Base-by-base conservation (phyloP, 2,113 vertebrate species). In the Pomatostomus ruficeps region DNA sequence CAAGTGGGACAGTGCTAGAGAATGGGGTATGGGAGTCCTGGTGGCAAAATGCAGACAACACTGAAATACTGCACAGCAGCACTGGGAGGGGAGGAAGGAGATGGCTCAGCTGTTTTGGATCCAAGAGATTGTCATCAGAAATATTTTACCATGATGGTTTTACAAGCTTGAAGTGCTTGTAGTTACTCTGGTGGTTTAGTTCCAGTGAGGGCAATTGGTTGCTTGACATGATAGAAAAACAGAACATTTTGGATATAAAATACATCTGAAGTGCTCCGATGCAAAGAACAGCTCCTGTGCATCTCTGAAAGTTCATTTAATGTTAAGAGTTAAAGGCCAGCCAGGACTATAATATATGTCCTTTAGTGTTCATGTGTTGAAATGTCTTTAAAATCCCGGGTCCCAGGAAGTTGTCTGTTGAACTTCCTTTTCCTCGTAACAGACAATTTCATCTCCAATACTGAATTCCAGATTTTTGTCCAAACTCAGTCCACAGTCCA, bases 401-500 rank as follows among this genome's bases (percentile, higher is more conserved):
- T 99, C 97, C 99, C 99, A 99, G 33, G 98, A 98, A 42, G 97
- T 99, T 89, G 89, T 98, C 92, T 98, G 98, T 9, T 79, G 91
- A 6, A 94, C 49, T 54, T 98, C 95, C 48, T 96, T 95, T 84
- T 98, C 98, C 96, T 98, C 98, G 1, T 98, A 99, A 88, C 99
- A 99, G 63, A 98, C n/a, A 9, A 99, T 92, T 93, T 97, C 83
- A 73, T 99, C 99, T 63, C 99, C 99, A 29, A 97, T 52, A 59
- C 23, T 94, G 95, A 99, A 98, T 43, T 98, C 97, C 29, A 98
- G 49, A 7, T 89, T 33, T 14, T 97, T 95, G 73, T 99, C 98
- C 51, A 98, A 94, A 42, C 98, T 99, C 52, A 99, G 70, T 11
- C 99, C 99, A 85, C 99, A 99, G 4, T 99, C 99, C 98, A 99